phyloP scores from a whole-genome alignment of 2,797 vertebrate species.

The Danio jaintianensis region DNA sequence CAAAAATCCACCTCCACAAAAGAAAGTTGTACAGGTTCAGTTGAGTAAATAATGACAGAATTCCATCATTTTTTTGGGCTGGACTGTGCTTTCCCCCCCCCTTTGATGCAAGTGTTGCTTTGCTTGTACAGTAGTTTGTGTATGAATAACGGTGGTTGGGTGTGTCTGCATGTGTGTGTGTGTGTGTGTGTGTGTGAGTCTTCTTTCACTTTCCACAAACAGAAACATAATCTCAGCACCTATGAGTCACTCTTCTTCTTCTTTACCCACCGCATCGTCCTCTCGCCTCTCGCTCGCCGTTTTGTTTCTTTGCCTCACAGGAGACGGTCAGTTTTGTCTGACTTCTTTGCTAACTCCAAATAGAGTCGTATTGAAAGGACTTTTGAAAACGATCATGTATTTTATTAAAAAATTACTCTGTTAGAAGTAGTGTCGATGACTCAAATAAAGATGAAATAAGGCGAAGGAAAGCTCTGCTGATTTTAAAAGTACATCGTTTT shows the following conservation, averaged over 20 bases:
- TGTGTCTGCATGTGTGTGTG: constrained; percentile 42
- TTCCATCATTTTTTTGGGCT: not conserved
- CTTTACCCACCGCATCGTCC: constrained; percentile 49
- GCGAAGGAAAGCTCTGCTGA: constrained; percentile 38
- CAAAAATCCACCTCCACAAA: constrained; percentile 14
- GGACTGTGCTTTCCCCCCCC: not conserved
- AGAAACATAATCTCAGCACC: constrained; percentile 58
- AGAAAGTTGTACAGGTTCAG: constrained; percentile 14
- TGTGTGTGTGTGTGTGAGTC: constrained; percentile 39
- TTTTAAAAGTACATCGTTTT: constrained; percentile 43
- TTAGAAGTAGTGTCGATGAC: constrained; percentile 14
- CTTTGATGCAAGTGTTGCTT: constrained; percentile 28
- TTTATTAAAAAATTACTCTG: not conserved
- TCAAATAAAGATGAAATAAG: not conserved
- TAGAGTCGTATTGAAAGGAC: not conserved
- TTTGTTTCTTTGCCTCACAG: not conserved
- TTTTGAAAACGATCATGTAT: constrained; percentile 18
- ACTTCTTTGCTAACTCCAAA: not conserved
- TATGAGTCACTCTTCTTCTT: constrained; percentile 54
- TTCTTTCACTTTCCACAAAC: constrained; percentile 59
- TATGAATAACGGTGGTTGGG: constrained; percentile 44
- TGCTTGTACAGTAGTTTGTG: constrained; percentile 33
- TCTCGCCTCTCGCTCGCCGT: not conserved
- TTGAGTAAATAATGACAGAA: constrained; percentile 6
- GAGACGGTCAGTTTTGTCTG: not conserved